Conservation (phyloP, 2,113 vertebrate genomes). For the Propithecus coquereli region DNA sequence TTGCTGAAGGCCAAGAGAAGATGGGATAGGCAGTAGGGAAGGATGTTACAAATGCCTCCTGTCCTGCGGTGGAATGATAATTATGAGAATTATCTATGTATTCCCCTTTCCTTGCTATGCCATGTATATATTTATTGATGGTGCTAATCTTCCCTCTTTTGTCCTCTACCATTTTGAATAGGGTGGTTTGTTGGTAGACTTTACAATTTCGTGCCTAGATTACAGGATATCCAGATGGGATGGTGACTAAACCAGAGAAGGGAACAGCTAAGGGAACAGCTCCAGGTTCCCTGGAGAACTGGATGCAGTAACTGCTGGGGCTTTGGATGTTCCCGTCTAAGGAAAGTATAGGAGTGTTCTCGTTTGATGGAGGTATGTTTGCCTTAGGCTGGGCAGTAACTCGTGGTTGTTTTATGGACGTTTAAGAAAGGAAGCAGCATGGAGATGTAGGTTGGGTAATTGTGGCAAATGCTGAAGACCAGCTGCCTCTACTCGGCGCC, state of each 20-base stretch:
- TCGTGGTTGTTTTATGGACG: neutral
- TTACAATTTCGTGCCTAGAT: neutral
- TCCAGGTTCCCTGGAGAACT: neutral
- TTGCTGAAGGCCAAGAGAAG: neutral
- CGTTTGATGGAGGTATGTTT: neutral
- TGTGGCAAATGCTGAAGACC: neutral
- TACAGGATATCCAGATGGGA: neutral
- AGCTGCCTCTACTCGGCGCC: fast-evolving
- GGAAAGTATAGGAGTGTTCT: neutral
- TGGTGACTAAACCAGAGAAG: neutral
- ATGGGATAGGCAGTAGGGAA: neutral
- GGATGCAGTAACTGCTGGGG: neutral
- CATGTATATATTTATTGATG: neutral
- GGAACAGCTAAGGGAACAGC: too few relatives aligned
- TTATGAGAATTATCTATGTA: too few relatives aligned
- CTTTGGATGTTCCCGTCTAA: neutral
- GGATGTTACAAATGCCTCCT: neutral
- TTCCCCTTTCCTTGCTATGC: neutral
- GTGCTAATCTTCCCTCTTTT: neutral
- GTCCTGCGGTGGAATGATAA: neutral
- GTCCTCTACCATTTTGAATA: neutral
- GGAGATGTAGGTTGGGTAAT: neutral
- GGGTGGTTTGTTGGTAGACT: neutral
- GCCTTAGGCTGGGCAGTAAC: neutral
- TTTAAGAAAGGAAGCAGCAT: neutral